Evolutionary conservation across 2,797 vertebrate species (phyloP).

Genomic region (Agapornis canus): DNA sequence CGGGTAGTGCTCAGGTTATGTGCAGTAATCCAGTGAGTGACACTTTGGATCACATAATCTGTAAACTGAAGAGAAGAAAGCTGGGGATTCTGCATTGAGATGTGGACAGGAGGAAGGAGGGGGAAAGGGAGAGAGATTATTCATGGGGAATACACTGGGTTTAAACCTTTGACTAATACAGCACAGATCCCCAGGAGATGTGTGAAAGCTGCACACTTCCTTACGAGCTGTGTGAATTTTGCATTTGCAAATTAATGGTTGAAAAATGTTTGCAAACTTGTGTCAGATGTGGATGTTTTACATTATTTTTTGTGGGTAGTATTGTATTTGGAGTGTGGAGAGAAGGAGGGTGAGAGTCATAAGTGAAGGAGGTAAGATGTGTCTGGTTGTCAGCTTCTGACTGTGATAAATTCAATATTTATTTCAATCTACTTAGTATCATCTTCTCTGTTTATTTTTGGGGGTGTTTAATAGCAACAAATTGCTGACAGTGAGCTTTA

Average conservation of each 20-base stretch:
- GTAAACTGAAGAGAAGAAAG: constrained; percentile 37
- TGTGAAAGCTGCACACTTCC: neutral
- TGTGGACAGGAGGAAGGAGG: constrained; percentile 9
- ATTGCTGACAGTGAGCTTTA: constrained; percentile 2
- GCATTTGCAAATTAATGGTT: neutral
- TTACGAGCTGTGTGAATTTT: neutral
- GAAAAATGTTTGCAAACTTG: neutral
- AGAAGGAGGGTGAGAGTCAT: constrained; percentile 20
- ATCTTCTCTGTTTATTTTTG: neutral
- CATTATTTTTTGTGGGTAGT: neutral
- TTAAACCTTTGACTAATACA: constrained; percentile 56
- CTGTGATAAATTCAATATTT: constrained; percentile 56
- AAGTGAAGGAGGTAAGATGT: constrained; percentile 32
- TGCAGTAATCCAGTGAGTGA: constrained; percentile 57
- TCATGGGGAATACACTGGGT: neutral
- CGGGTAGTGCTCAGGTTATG: neutral
- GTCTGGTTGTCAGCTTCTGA: constrained; percentile 40
- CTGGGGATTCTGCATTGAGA: constrained; percentile 40
- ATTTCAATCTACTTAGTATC: neutral
- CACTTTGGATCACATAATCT: constrained; percentile 58
- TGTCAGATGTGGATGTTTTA: neutral
- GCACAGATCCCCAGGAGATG: constrained; percentile 12
- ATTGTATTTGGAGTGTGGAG: neutral
- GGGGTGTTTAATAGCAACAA: neutral
- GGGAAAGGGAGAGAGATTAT: constrained; percentile 17